A percentile compares a stretch with the other conserved stretches of the same genome.
Conservation (phyloP, 2,113 vertebrate species). For the Nannospalax galili region DNA sequence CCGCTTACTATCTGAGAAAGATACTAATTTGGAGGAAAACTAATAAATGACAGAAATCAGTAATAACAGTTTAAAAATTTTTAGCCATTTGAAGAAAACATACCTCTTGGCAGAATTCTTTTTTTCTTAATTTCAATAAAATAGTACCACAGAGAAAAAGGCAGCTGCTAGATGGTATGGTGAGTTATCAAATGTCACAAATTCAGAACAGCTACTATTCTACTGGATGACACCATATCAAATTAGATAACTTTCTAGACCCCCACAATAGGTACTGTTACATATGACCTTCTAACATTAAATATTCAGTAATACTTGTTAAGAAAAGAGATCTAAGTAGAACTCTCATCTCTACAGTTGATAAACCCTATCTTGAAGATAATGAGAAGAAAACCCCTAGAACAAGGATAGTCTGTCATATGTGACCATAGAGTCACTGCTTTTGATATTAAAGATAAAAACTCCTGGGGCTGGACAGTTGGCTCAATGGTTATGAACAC, state of each 20-base stretch:
- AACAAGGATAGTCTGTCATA: constrained; percentile 15
- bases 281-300: constrained; percentile 32
- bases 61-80: constrained; percentile 14
- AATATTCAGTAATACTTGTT: constrained; percentile 51
- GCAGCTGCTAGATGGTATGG: not conserved
- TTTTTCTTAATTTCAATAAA: constrained; percentile 26
- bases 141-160: constrained; percentile 2
- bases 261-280: constrained; percentile 32
- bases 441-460: constrained; percentile 33
- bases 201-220: constrained; percentile 23
- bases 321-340: constrained; percentile 7
- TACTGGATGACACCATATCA: not conserved
- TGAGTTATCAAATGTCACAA: not conserved
- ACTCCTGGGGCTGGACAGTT: no score
- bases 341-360: constrained; percentile 24
- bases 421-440: not conserved
- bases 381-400: not conserved
- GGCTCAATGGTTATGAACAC: no score
- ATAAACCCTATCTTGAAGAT: not conserved
- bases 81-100: not conserved
- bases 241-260: not conserved
- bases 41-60: not conserved
- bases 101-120: not conserved
- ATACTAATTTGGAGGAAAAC: not conserved
- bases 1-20: constrained; percentile 16